These are phyloP conservation scores for Arvicanthis niloticus DNA, from an alignment of 2,113 vertebrate genomes.

Conservation along the genomic window DNA sequence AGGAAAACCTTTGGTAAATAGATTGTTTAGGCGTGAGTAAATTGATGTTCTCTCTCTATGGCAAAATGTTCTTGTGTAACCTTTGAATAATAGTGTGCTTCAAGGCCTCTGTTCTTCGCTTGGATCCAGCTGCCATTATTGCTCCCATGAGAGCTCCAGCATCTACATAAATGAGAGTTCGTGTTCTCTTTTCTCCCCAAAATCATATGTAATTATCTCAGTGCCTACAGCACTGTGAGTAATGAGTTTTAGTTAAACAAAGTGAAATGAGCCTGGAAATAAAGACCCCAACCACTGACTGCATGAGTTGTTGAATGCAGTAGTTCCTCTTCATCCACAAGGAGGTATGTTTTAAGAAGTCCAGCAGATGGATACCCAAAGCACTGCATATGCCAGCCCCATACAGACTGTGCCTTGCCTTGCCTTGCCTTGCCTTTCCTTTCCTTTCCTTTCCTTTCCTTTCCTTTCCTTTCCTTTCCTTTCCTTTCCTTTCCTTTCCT, in stretches of 20 bases:
- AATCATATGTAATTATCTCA: conserved; percentile 74
- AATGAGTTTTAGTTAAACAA: conserved; percentile 68
- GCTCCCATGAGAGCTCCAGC: conserved; percentile 49
- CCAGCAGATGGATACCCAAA: background rate
- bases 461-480: no score
- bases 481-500: no score
- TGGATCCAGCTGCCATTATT: conserved; percentile 54
- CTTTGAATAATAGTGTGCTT: conserved; percentile 75
- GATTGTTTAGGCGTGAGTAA: conserved; percentile 78
- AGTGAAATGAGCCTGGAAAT: conserved; percentile 47
- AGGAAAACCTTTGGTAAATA: conserved; percentile 80
- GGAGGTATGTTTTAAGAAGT: background rate
- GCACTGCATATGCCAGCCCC: background rate
- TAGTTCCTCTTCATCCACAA: background rate
- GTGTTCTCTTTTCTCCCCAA: background rate
- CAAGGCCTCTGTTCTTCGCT: conserved; percentile 57
- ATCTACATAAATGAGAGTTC: conserved; percentile 51
- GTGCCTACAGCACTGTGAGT: conserved; percentile 30
- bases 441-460: no score
- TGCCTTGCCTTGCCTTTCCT: no score
- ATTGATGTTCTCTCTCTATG: conserved; percentile 74
- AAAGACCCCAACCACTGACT: conserved; percentile 6
- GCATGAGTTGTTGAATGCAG: background rate
- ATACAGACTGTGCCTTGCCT: background rate
- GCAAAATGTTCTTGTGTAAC: conserved; percentile 72